These are phyloP conservation scores for Drosophila elegans DNA, from an alignment of 1,140 invertebrate genomes.

Conservation along the genomic window DNA sequence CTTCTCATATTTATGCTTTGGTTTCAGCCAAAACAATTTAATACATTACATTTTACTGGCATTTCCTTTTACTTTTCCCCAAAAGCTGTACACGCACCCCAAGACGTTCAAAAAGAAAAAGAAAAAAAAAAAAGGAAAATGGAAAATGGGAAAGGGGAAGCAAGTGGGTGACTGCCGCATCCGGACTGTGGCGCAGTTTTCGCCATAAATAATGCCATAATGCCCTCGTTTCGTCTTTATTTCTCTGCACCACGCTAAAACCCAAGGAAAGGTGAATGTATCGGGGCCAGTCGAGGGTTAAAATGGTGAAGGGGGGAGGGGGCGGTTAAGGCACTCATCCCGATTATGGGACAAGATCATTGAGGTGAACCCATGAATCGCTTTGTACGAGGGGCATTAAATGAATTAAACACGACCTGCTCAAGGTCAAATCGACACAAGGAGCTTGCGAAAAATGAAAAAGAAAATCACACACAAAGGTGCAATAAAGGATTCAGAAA, in stretches of 20 bases:
- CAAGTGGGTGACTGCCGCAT: constrained; percentile 14
- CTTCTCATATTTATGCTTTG: constrained; percentile 41
- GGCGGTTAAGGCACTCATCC: constrained; percentile 15
- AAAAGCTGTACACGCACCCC: constrained; percentile 32
- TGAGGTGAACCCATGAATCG: constrained; percentile 39
- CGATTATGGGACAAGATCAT: constrained; percentile 46
- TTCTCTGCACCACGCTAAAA: constrained; percentile 10
- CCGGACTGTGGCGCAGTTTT: constrained; percentile 34
- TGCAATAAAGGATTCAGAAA: background rate
- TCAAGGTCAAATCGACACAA: constrained; percentile 40
- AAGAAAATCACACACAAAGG: constrained; percentile 17
- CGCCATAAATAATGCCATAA: constrained; percentile 75
- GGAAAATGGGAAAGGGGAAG: background rate
- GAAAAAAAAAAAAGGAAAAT: constrained; percentile 4
- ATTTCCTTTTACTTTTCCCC: constrained; percentile 58
- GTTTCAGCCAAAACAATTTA: constrained; percentile 73
- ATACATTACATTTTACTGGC: constrained; percentile 75
- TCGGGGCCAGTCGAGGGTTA: background rate
- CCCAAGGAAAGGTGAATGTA: background rate
- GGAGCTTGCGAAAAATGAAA: background rate
- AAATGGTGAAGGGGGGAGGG: background rate
- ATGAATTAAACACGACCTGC: constrained; percentile 47
- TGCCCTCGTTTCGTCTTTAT: constrained; percentile 60
- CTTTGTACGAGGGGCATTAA: constrained; percentile 36
- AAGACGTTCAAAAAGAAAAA: constrained; percentile 9